A percentile compares a stretch with the other conserved stretches of the same genome.
Conservation (phyloP, 2,113 vertebrate genomes). For the Aramus guarauna region DNA sequence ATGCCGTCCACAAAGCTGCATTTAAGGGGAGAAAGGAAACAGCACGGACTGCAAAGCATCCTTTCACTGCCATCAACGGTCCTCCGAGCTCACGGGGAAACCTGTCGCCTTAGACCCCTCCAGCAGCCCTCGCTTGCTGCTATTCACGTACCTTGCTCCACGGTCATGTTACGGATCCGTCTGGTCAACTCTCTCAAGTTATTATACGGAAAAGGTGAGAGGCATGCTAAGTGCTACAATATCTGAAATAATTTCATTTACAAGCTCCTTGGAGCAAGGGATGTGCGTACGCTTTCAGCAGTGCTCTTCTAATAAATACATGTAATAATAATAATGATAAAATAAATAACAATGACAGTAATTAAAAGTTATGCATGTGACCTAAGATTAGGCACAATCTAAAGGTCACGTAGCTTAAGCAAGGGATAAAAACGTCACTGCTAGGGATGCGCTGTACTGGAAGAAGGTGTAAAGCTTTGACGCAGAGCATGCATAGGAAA, state of each 20-base stretch:
- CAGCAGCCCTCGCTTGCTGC: background rate
- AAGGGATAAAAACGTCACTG: background rate
- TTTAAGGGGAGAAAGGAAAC: background rate
- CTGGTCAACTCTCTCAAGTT: background rate
- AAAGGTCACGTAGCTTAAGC: background rate
- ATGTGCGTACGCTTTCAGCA: background rate
- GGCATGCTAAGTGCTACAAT: background rate
- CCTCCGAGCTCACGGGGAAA: background rate
- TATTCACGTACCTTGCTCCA: fast-evolving
- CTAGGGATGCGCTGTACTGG: background rate
- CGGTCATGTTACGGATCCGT: background rate
- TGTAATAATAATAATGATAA: background rate
- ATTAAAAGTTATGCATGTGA: background rate
- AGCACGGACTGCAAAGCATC: background rate
- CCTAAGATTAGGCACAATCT: background rate
- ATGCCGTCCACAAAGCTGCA: background rate
- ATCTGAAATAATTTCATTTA: background rate
- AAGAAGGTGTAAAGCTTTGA: background rate
- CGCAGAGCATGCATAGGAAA: background rate
- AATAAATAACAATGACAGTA: conserved; percentile 47
- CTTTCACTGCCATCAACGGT: background rate
- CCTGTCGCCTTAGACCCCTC: background rate
- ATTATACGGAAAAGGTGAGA: background rate
- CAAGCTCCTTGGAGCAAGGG: background rate
- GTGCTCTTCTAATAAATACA: conserved; percentile 54